Base-by-base conservation (phyloP, 2,797 vertebrate genomes). In the Prionace glauca region DNA sequence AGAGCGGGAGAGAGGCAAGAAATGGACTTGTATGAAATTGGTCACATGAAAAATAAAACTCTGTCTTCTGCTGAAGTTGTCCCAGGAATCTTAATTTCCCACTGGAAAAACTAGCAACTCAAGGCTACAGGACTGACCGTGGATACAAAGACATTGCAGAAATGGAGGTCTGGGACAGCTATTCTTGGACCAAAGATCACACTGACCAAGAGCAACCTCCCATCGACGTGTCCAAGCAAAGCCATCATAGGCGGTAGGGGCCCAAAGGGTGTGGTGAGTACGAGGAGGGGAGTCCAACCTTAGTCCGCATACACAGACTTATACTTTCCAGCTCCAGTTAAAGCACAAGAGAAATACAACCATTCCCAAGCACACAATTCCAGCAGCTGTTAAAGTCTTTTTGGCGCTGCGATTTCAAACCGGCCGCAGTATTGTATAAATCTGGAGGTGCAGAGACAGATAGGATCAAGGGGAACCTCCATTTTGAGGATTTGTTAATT, bases 381-480 rank as follows among this genome's bases (percentile, higher is more conserved):
- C 93, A 95, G 71, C 69, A 77, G 29, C 14, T 95, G 41, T 74
- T 45, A 92, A 56, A 77, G 69, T 95, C 24, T 65, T 62, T 91
- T 60, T 26, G 32, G 26, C 62, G 71, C 50, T 77, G 69, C 1
- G 29, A 77, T 50, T 95, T 77, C 16, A n/a, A 74, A 50, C 41
- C 69, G 77, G 24, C 50, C 29, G 93, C 71, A 56, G 36, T 95
- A 77, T 77, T 77, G 93, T 72, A 95, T 74, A 50, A 74, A 95
- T 95, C 69, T 74, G 93, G 45, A 95, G 93, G 71, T 3, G 45
- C 36, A 56, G 69, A 94, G 71, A 77, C 93, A 95, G 93, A 77
- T 95, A 95, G 32, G 71, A 77, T 95, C 45, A 77, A 95, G 45
- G 71, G 93, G 26, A 77, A 74, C 45, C 93, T 77, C 72, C 41